phyloP scores from a whole-genome alignment of 2,888 invertebrate species.

The Notocelia uddmanniana region DNA sequence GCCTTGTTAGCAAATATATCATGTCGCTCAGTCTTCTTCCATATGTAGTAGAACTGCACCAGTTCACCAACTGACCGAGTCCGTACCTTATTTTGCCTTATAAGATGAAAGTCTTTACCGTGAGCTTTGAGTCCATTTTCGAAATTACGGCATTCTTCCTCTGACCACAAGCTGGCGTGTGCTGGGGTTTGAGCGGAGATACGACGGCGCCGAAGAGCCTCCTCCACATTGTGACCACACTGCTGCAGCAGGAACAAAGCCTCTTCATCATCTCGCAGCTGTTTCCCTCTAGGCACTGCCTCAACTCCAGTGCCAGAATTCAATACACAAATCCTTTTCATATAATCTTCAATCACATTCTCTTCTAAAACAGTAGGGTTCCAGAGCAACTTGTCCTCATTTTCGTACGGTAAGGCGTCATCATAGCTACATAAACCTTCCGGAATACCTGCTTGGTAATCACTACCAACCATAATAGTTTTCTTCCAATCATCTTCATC shows the following conservation, averaged over 20 bases:
- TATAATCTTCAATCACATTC: slow-evolving; percentile 91
- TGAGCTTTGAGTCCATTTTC: slow-evolving; percentile 97
- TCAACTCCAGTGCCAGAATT: slow-evolving; percentile 76
- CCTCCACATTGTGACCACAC: slow-evolving; percentile 98
- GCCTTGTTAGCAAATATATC: slow-evolving; percentile 96
- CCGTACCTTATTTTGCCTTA: slow-evolving; percentile 96
- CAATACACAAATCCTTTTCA: slow-evolving; percentile 87
- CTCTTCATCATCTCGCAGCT: slow-evolving; percentile 95
- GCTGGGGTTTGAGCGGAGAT: slow-evolving; percentile 89
- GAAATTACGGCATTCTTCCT: slow-evolving; percentile 98
- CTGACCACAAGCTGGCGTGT: slow-evolving; percentile 96
- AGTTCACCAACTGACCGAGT: slow-evolving; percentile 98
- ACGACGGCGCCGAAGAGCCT: slow-evolving; percentile 93
- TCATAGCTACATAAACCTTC: slow-evolving; percentile 96
- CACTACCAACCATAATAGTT: slow-evolving; percentile 97
- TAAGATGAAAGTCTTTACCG: slow-evolving; percentile 98
- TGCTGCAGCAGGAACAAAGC: slow-evolving; percentile 96
- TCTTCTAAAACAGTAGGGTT: slow-evolving; percentile 92
- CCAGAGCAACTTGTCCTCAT: slow-evolving; percentile 98
- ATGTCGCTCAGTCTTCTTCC: slow-evolving; percentile 99
- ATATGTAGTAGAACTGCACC: slow-evolving; percentile 97
- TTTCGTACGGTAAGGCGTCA: slow-evolving; percentile 97
- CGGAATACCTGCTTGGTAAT: slow-evolving; percentile 97
- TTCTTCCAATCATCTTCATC: slow-evolving; percentile 96
- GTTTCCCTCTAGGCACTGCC: slow-evolving; percentile 90